Evolutionary conservation across 1,140 invertebrate genomes (phyloP), one percentile per base, ranked within the genome.

Genomic region (Drosophila busckii): DNA sequence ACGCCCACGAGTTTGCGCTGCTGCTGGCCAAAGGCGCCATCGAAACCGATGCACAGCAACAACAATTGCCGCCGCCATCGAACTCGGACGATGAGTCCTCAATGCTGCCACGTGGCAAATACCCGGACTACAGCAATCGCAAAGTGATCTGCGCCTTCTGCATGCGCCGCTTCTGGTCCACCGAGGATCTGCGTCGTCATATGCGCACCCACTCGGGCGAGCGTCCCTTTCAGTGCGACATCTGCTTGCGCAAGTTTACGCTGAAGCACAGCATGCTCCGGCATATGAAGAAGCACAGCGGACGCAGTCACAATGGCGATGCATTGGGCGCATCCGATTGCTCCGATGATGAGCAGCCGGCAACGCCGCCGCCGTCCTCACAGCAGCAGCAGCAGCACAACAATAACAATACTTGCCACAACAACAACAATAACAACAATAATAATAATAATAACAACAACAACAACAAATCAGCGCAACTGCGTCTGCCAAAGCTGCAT

Each of bases 251-350:
- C 2, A 90, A 93, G 41, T 97, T 97, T 88, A 97, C 95, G 0
- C 88, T 97, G n/a, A 97, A 97, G 71, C 95, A 97, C 88, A 96
- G 94, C 84, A 97, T 97, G 95, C 90, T 97, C 40, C 90, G 96
- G 2, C 96, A 97, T 84, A 90, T 95, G 31, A 96, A 96, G 87
- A 97, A 96, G 83, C 94, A 96, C 73, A 88, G 87, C 1, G 88
- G 89, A 7, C 85, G 89, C 4, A 49, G 62, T 2, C 68, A 71
- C 15, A 83, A 85, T 41, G 89, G 89, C 16, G 82, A 63, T 6
- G 54, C 40, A 0, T 44, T 41, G 1, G 50, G 87, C 13, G 68
- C 55, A 2, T 87, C 86, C 7, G 86, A 87, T 28, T 78, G 78
- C 13, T 87, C 86, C 10, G 90, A 91, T 20, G 90, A 90, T 17